Evolutionary conservation across 1,140 invertebrate genomes (phyloP), one percentile per base, ranked within the genome.

Genomic region (Pantala flavescens): DNA sequence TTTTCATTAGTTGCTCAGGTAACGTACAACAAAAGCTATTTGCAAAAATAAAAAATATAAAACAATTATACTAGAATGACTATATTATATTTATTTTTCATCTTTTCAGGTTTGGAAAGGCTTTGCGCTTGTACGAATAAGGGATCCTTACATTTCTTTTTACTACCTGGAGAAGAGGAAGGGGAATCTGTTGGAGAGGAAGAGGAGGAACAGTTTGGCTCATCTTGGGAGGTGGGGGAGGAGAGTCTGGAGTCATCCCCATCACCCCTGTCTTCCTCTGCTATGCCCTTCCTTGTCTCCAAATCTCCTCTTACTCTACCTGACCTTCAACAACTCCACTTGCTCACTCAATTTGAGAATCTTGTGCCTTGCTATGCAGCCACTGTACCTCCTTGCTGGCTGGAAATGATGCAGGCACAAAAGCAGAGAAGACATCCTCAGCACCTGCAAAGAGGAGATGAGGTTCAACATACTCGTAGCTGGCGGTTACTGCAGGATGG

Each of bases 371-470:
- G 82, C 75, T 96, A 94, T 80, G 89, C 90, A 72, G 93, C 93
- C 9, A 94, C 93, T n/a, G 92, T 96, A 0, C 93, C 94, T 1
- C 89, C 93, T 28, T 96, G 94, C 82, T 96, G 94, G 95, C 91
- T 88, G 77, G 93, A 96, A 84, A 88, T 96, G 79, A 93, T 94
- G 78, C 94, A 96, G 76, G 93, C 92, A 23, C 93, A 95, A 80
- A 89, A 94, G 75, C 93, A 95, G 77, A 86, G 94, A 16, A 87
- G 91, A 21, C 90, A 93, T 82, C 91, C 91, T 0, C 91, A 93
- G 77, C 89, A 91, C 81, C 82, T 92, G 73, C 88, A 90, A 76
- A 89, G 88, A 77, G 87, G 88, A 0, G 92, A 94, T 78, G 90
- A 91, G 78, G 89, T 91, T 75, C 80, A 82, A 63, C 90, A 93